Evolutionary conservation across 2,113 vertebrate genomes (phyloP).

Genomic region (Dipodomys stephensi): DNA sequence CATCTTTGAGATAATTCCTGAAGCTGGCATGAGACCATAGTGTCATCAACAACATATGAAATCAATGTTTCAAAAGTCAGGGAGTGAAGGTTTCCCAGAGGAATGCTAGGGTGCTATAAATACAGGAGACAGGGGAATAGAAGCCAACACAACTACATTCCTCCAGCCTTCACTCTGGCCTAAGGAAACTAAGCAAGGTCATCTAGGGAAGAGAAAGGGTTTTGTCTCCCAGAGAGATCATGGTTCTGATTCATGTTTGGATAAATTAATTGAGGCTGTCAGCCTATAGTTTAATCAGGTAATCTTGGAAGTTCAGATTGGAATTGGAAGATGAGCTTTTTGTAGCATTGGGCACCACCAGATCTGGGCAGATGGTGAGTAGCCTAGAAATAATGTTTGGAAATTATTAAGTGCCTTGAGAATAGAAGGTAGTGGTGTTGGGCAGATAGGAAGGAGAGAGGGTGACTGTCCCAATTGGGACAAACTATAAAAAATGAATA

Average conservation of each 20-base stretch:
- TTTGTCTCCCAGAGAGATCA: neutral
- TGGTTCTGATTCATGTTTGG: constrained; percentile 27
- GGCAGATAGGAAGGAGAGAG: neutral
- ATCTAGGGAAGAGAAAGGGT: constrained; percentile 44
- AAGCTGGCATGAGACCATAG: constrained; percentile 11
- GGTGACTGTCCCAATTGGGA: neutral
- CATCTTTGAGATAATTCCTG: constrained; percentile 62
- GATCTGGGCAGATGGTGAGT: neutral
- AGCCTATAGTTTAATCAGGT: constrained; percentile 43
- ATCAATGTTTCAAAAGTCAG: constrained; percentile 47
- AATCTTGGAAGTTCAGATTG: constrained; percentile 18
- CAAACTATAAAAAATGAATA: neutral
- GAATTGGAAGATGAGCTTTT: neutral
- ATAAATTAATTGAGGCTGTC: constrained; percentile 25
- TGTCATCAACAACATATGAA: constrained; percentile 8
- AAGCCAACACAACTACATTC: constrained; percentile 11
- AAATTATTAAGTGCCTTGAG: neutral
- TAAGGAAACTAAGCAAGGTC: constrained; percentile 17
- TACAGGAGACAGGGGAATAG: constrained; percentile 30
- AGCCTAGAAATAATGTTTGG: neutral
- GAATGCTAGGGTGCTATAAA: constrained; percentile 68
- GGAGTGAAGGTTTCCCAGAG: constrained; percentile 51
- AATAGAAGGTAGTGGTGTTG: neutral
- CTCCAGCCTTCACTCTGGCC: neutral
- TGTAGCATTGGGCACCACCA: constrained; percentile 10